Percentiles rank a stretch among this genome's conserved stretches.
Conservation (phyloP, 2,888 invertebrate species). For the Furcula furcula region DNA sequence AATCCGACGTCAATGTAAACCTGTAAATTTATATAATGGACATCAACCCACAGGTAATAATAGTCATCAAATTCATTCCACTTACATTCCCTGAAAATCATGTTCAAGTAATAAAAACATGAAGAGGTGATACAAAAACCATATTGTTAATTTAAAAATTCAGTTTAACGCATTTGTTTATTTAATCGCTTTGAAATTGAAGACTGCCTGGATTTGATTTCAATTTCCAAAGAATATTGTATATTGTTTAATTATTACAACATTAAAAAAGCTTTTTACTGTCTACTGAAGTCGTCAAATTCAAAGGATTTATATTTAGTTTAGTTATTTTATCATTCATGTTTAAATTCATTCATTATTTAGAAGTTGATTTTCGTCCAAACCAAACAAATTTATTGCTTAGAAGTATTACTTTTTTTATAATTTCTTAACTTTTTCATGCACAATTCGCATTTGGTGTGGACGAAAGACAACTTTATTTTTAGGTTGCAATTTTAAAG, state of each 20-base stretch:
- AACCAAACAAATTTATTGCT: conserved; percentile 41
- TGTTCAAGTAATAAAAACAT: conserved; percentile 65
- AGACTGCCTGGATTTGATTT: too few species aligned
- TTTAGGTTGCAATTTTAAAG: conserved; percentile 55
- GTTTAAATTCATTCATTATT: conserved; percentile 62
- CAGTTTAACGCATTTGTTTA: conserved; percentile 64
- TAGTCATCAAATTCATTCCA: conserved; percentile 76
- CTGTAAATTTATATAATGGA: conserved; percentile 67
- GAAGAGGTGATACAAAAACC: conserved; percentile 75
- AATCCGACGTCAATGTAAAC: conserved; percentile 71
- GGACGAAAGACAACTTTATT: conserved; percentile 37
- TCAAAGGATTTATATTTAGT: conserved; percentile 51
- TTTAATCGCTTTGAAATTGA: conserved; percentile 58
- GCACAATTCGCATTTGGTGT: conserved; percentile 48
- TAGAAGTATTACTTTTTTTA: not conserved
- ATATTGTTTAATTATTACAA: conserved; percentile 1
- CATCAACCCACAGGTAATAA: conserved; percentile 54
- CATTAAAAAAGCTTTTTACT: not conserved
- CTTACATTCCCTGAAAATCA: conserved; percentile 75
- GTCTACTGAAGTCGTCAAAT: conserved; percentile 41
- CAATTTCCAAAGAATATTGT: conserved; percentile 1
- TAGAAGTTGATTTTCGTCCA: conserved; percentile 55
- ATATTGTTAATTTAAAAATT: conserved; percentile 67
- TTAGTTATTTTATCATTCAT: conserved; percentile 60
- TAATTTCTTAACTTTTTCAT: too few species aligned